Percentiles rank a stretch among this genome's conserved stretches.
These are phyloP conservation scores for Penaeus monodon DNA, from an alignment of 2,888 invertebrate species.

Conservation along the genomic window DNA sequence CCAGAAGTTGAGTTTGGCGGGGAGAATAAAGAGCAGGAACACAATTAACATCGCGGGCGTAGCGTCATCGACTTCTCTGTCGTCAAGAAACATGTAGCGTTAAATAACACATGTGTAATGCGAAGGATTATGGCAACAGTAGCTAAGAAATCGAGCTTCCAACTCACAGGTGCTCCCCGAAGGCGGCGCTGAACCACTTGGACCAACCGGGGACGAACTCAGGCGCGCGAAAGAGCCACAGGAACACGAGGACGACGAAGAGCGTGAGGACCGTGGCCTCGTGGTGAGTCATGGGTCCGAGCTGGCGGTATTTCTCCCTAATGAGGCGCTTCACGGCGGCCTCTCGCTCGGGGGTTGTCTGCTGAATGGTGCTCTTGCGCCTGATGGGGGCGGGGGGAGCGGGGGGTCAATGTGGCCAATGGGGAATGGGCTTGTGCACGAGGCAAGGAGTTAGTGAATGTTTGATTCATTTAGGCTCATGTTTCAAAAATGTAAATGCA, in stretches of 20 bases:
- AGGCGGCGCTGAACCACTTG: slow-evolving; percentile 32
- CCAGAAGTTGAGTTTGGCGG: slow-evolving; percentile 39
- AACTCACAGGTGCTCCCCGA: slow-evolving; percentile 19
- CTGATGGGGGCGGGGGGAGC: not conserved
- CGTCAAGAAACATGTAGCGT: too few relatives aligned
- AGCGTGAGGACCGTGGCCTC: slow-evolving; percentile 75
- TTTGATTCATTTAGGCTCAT: too few relatives aligned
- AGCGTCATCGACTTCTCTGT: not conserved
- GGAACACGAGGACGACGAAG: slow-evolving; percentile 82
- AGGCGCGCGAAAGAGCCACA: slow-evolving; percentile 92
- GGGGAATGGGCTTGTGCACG: too few relatives aligned
- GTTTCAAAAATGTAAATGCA: too few relatives aligned
- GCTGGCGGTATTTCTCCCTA: slow-evolving; percentile 80
- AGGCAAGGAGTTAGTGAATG: too few relatives aligned
- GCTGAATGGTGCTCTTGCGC: slow-evolving; percentile 12
- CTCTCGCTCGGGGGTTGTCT: slow-evolving; percentile 21
- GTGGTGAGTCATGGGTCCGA: slow-evolving; percentile 85
- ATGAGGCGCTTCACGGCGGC: slow-evolving; percentile 74
- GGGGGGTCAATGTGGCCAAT: too few relatives aligned
- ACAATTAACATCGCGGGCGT: slow-evolving; percentile 8
- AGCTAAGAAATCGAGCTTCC: too few relatives aligned
- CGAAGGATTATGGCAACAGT: too few relatives aligned
- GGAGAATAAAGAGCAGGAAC: slow-evolving; percentile 5
- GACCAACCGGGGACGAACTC: slow-evolving; percentile 88
- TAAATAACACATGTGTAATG: too few relatives aligned